A percentile compares a stretch with the other conserved stretches of the same genome.
These are phyloP conservation scores for Aleiodes alternator DNA, from an alignment of 2,888 invertebrate genomes.

Conservation along the genomic window DNA sequence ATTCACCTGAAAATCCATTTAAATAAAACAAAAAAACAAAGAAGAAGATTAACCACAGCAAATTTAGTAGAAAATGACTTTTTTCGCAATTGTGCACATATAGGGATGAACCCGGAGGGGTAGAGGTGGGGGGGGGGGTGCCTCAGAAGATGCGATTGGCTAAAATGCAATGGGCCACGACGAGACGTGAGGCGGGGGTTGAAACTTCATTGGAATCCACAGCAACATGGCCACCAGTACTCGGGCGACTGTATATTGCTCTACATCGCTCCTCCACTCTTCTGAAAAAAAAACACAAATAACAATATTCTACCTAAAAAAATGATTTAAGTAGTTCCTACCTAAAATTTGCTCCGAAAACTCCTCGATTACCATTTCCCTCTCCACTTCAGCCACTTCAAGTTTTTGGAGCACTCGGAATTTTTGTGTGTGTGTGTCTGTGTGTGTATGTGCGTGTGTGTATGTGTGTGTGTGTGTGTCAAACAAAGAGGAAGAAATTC, in stretches of 20 bases:
- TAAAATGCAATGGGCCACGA: slow-evolving; percentile 14
- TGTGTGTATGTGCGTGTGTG: not conserved
- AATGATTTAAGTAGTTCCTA: not conserved
- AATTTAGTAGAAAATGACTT: not conserved
- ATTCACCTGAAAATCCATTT: no score
- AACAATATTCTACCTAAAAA: not conserved
- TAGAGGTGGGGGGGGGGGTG: slow-evolving; percentile 42
- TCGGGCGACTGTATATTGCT: slow-evolving; percentile 63
- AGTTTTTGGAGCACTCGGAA: not conserved
- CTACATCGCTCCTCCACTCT: slow-evolving; percentile 24
- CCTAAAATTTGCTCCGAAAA: not conserved
- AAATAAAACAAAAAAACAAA: no score
- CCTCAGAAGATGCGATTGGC: slow-evolving; percentile 15
- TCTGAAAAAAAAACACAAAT: slow-evolving; percentile 8
- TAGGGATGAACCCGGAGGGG: slow-evolving; percentile 44
- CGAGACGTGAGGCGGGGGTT: slow-evolving; percentile 57
- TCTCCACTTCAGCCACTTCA: not conserved
- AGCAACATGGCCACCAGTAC: slow-evolving; percentile 69
- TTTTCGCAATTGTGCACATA: slow-evolving; percentile 28
- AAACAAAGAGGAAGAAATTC: not conserved
- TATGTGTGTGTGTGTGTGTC: slow-evolving; percentile 5
- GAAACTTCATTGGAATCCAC: slow-evolving; percentile 56
- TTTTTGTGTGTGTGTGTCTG: not conserved
- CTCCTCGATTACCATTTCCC: not conserved
- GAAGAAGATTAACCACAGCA: no score